These are phyloP conservation scores for Listrodromus nycthemerus DNA, from an alignment of 2,888 invertebrate genomes.

Conservation along the genomic window DNA sequence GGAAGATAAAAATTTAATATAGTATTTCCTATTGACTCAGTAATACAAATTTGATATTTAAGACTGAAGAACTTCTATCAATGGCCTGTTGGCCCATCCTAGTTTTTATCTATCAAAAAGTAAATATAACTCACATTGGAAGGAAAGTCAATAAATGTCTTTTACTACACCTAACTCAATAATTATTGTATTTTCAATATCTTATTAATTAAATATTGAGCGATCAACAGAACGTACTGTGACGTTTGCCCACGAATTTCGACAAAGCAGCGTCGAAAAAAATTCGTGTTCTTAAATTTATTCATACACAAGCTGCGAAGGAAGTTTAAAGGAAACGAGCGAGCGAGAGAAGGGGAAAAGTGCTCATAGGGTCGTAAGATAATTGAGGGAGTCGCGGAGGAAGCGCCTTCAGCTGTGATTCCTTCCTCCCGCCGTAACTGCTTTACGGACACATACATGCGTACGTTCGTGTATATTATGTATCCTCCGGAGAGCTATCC, in stretches of 20 bases:
- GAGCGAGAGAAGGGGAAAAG: constrained; percentile 23
- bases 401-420: constrained; percentile 76
- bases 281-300: background rate
- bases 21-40: no score
- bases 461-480: background rate
- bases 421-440: constrained; percentile 71
- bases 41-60: no score
- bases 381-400: constrained; percentile 68
- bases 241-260: background rate
- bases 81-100: no score
- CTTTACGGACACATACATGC: constrained; percentile 11
- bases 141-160: no score
- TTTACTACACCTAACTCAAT: no score
- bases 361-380: constrained; percentile 42
- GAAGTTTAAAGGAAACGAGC: constrained; percentile 47
- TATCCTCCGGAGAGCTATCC: constrained; percentile 51
- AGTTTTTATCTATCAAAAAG: no score
- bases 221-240: background rate
- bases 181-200: no score
- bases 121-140: no score
- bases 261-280: background rate
- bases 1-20: no score
- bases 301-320: constrained; percentile 9
- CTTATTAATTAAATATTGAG: no score
- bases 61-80: no score